These are phyloP conservation scores for Drosophila seguyi DNA, from an alignment of 1,140 invertebrate species.

Conservation along the genomic window DNA sequence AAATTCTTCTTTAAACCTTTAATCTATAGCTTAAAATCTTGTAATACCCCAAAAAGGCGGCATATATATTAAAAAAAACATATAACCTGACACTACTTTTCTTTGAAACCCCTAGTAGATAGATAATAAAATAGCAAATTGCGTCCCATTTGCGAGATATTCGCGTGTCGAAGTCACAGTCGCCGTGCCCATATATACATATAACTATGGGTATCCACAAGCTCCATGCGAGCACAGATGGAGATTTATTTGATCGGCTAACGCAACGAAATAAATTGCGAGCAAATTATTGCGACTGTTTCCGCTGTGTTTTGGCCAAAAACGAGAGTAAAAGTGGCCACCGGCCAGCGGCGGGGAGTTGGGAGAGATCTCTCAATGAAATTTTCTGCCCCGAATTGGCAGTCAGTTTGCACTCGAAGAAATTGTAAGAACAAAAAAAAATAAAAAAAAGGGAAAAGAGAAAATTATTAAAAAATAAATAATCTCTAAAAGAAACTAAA, in stretches of 20 bases:
- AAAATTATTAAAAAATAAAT: too few species aligned
- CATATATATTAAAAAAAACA: background rate
- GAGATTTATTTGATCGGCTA: conserved; percentile 69
- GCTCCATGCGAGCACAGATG: conserved; percentile 26
- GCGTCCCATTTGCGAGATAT: conserved; percentile 35
- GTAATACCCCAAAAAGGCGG: background rate
- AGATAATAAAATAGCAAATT: conserved; percentile 29
- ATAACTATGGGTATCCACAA: conserved; percentile 21
- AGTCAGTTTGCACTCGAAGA: too few species aligned
- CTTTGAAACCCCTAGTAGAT: background rate
- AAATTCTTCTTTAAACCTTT: background rate
- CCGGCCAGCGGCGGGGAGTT: conserved; percentile 1
- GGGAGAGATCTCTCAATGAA: conserved; percentile 42
- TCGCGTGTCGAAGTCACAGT: conserved; percentile 31
- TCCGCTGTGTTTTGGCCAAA: conserved; percentile 62
- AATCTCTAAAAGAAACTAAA: too few species aligned
- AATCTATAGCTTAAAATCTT: background rate
- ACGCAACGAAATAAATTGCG: conserved; percentile 73
- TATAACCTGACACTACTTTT: conserved; percentile 10
- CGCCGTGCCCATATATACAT: conserved; percentile 6
- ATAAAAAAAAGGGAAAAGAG: too few species aligned
- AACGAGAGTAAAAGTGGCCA: conserved; percentile 67
- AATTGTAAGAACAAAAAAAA: too few species aligned
- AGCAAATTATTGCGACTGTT: conserved; percentile 75
- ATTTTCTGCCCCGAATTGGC: conserved; percentile 33